These are phyloP conservation scores for Ciona savignyi DNA, from an alignment of 23 tunicate genomes.

Conservation along the genomic window DNA sequence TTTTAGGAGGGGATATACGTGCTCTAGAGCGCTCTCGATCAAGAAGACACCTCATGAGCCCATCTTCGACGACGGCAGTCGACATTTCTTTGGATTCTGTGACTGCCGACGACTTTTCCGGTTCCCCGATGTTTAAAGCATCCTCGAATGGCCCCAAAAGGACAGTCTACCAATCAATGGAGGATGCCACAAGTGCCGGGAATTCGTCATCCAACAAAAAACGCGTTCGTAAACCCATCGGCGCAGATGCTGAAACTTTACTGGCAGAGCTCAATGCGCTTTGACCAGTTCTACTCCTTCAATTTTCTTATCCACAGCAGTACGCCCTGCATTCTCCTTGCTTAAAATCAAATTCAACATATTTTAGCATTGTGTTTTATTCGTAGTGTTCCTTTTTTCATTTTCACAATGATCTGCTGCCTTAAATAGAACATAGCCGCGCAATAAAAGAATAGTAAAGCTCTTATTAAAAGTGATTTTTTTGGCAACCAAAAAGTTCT, in stretches of 20 bases:
- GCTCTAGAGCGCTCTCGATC: conserved; percentile 71
- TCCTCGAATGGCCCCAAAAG: conserved; percentile 12
- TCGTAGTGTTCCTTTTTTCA: background rate
- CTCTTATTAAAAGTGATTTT: no score
- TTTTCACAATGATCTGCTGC: no score
- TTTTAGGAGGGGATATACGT: conserved; percentile 33
- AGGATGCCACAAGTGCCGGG: conserved; percentile 36
- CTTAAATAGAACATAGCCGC: no score
- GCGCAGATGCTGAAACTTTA: conserved; percentile 24
- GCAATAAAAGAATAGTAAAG: no score
- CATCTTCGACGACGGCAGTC: conserved; percentile 21
- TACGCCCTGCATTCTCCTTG: no score
- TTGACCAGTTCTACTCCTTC: no score
- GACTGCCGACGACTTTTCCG: conserved; percentile 61
- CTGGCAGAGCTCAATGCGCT: conserved; percentile 51
- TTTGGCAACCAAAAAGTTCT: no score
- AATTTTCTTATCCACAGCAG: no score
- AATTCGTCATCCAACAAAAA: background rate
- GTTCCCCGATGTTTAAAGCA: conserved; percentile 26
- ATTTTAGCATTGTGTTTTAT: no score
- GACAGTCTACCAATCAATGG: conserved; percentile 45
- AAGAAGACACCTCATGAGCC: conserved; percentile 34
- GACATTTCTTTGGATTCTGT: conserved; percentile 47
- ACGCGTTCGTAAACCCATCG: no score
- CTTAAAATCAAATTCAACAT: no score